Base-by-base conservation (phyloP, 53 echinoderm and acorn worm species). In the Apostichopus leukothele region DNA sequence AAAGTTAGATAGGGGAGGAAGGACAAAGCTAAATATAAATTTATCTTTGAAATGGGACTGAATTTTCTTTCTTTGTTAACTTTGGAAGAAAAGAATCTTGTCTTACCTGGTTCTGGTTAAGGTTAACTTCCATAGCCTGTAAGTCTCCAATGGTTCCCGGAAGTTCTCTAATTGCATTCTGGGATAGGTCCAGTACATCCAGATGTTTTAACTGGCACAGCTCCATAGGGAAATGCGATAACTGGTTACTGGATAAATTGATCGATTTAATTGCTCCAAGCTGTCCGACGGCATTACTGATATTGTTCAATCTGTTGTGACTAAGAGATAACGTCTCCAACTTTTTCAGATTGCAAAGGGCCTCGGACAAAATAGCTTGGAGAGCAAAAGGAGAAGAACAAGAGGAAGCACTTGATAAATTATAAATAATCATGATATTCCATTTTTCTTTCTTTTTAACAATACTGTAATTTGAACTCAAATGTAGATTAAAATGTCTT, bases 81-180 rank as follows among this genome's bases (percentile, higher is more conserved):
- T 18, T 18, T 63, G 12, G 12, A 13, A 3, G 18, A 16, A 71
- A 6, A 71, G 1, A 76, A 39, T 76, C 9, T 83, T 10, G 52
- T 53, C 92, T 89, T 88, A 99, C 99, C 99, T 96, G 96, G 78
- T 99, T 99, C 88, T 96, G 94, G 86, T 99, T 99, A 19, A 96
- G 88, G 86, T 99, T 99, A 23, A 99, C 91, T 88, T 99, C 99
- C 50, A 95, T 94, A 22, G 99, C 91, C 77, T 99, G 94, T 5
- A 99, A 89, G 50, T 90, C 83, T 19, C 90, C 93, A 18, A 93
- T 89, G 13, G 94, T 93, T 73, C 91, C 92, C 8, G 99, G 99
- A 68, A 99, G 83, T 78, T 75, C 54, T 20, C 75, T 88, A 18
- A 99, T 92, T 39, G 76, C 25, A 86, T 99, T 99, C 91, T 91